Evolutionary conservation across 2,888 invertebrate species (phyloP).

Genomic region (Molorchus minor): DNA sequence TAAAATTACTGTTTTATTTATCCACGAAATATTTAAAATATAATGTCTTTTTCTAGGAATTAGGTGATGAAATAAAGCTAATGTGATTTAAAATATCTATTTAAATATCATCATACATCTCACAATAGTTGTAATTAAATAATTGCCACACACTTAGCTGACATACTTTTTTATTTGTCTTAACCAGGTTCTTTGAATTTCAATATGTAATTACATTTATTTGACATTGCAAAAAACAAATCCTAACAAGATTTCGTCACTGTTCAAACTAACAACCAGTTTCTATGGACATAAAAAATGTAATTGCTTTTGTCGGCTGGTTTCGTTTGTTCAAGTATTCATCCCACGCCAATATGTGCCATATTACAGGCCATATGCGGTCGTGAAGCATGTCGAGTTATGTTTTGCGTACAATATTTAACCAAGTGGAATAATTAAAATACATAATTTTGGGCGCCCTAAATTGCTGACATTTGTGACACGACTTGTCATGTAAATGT

Average conservation of each 20-base stretch:
- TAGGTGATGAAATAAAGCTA: no score
- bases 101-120: no score
- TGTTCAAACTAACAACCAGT: neutral
- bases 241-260: neutral
- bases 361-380: neutral
- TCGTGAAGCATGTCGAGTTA: neutral
- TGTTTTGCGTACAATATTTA: neutral
- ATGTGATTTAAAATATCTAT: no score
- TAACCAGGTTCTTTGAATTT: neutral
- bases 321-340: slow-evolving; percentile 9
- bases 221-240: neutral
- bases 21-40: no score
- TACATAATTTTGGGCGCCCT: neutral
- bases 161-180: neutral
- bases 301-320: slow-evolving; percentile 20
- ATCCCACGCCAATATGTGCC: slow-evolving; percentile 23
- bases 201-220: neutral
- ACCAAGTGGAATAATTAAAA: neutral
- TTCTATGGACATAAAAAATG: slow-evolving; percentile 10
- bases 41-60: no score
- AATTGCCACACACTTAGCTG: neutral
- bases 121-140: neutral
- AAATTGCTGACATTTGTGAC: neutral
- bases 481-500: no score
- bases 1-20: no score